Evolutionary conservation across 2,888 invertebrate species (phyloP), one percentile per base, ranked within the genome.

Genomic region (Microdon myrmicae): DNA sequence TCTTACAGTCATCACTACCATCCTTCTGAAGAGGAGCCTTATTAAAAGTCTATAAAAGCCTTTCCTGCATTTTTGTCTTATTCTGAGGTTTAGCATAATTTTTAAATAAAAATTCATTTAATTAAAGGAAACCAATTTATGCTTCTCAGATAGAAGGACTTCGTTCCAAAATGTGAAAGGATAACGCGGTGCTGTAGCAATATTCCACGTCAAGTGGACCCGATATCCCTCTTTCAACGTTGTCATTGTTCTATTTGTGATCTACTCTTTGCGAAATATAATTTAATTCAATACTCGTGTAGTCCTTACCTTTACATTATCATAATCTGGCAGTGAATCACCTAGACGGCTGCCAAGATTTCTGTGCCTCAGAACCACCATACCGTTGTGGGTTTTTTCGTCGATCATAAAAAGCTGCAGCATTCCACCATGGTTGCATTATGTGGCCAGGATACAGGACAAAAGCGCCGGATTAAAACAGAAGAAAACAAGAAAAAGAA

Each of bases 231-330:
- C 4, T 8, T 12, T 25, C 26, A 4, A 4, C 6, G 5, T 32
- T 10, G 10, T 34, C 13, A 13, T 26, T 17, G 23, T 34, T 12
- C 3, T 3, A 7, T 19, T 31, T 38, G 17, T 41, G 12, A 9
- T 39, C 44, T 38, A 29, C 14, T 23, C 29, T 48, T 38, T 54
- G 41, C 17, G 17, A 35, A 25, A 35, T 51, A 49, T 56, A 67
- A 54, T 67, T 56, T 56, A 53, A 60, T 58, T 54, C 37, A 59
- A 66, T 66, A 56, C 25, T 29, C 6, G 29, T 31, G 4, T 17
- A 12, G n/a, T n/a, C 71, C 73, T 74, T 74, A 79, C 86, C 84
- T 85, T 85, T 69, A 87, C 83, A 76, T 90, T 90, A 69, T 90
- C 90, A 79, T 87, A 89, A 80, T 83, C 88, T 71, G 83, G 85